Evolutionary conservation across 1,140 invertebrate genomes (phyloP), one percentile per base, ranked within the genome.

Genomic region (Laodelphax striatellus): DNA sequence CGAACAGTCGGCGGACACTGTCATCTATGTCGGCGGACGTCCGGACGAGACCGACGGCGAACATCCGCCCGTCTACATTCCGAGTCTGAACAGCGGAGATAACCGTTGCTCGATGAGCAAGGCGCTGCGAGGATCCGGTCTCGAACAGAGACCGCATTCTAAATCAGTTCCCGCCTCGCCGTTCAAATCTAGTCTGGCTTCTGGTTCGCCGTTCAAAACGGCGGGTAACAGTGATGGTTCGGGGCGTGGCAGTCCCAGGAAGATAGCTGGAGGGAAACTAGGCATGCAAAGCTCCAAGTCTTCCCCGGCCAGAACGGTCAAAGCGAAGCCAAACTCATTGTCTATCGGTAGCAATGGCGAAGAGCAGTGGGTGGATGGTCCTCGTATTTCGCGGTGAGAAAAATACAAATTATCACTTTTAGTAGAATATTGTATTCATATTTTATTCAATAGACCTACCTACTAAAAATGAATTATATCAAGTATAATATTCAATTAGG

Each of bases 331-430:
- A 79, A 38, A 3, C 34, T 38, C 34, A 5, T 62, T 57, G 0
- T 21, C 46, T 0, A 28, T 38, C 11, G 21, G 52, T 21, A 38
- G 34, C 34, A 38, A 38, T 38, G 24, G 55, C 0, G 91, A 94
- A 66, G 93, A 97, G 69, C 89, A 94, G 69, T 97, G 94, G 94
- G 91, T 97, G 56, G 94, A 97, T 76, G 94, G 94, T 1, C 94
- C 94, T 0, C 80, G 89, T 68, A 87, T 93, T 65, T 86, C 87
- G 0, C 34, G 34, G 34, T 38, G 34, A 38, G 34, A 5, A 28
- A n/a, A n/a, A n/a, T n/a, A n/a, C n/a, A n/a, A n/a, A n/a, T n/a
- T n/a, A n/a, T n/a, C n/a, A n/a, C n/a, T n/a, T n/a, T n/a, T n/a
- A n/a, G n/a, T n/a, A n/a, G n/a, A n/a, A n/a, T n/a, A n/a, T n/a